phyloP scores from a whole-genome alignment of 2,797 vertebrate species.

The Synaphobranchus kaupii region DNA sequence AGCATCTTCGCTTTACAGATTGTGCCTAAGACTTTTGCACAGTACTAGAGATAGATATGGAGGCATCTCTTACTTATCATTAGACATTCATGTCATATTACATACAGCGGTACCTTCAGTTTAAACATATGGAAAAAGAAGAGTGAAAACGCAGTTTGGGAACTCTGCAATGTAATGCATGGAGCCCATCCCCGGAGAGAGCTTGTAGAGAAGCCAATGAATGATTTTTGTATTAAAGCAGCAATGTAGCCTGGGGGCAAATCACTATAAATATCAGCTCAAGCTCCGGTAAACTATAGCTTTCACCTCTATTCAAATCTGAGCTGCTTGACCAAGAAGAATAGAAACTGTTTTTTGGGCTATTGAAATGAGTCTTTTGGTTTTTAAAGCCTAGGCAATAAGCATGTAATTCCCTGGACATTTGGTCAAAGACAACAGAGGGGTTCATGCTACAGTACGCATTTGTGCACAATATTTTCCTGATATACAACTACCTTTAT shows the following conservation, averaged over 20 bases:
- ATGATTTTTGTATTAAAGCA: slow-evolving; percentile 37
- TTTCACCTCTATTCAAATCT: slow-evolving; percentile 27
- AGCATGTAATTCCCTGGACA: neutral
- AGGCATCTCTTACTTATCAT: neutral
- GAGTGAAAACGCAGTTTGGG: slow-evolving; percentile 10
- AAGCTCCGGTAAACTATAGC: slow-evolving; percentile 18
- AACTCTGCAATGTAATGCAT: slow-evolving; percentile 2
- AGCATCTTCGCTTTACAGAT: no score
- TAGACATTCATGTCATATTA: neutral
- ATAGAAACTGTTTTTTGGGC: neutral
- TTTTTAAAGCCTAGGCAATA: neutral
- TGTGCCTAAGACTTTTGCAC: no score
- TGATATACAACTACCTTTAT: neutral
- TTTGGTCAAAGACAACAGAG: neutral
- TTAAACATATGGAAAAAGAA: neutral
- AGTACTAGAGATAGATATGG: no score
- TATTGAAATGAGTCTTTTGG: neutral
- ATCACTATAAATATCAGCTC: slow-evolving; percentile 39
- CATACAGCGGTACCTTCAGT: neutral
- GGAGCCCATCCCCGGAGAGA: slow-evolving; percentile 5
- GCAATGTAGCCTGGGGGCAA: slow-evolving; percentile 27
- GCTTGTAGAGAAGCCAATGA: slow-evolving; percentile 16
- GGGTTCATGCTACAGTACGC: neutral
- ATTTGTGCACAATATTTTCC: neutral
- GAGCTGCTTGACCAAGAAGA: neutral